A percentile compares a stretch with the other conserved stretches of the same genome.
Conservation (phyloP, 2,113 vertebrate species). For the Hydrolagus affinis region DNA sequence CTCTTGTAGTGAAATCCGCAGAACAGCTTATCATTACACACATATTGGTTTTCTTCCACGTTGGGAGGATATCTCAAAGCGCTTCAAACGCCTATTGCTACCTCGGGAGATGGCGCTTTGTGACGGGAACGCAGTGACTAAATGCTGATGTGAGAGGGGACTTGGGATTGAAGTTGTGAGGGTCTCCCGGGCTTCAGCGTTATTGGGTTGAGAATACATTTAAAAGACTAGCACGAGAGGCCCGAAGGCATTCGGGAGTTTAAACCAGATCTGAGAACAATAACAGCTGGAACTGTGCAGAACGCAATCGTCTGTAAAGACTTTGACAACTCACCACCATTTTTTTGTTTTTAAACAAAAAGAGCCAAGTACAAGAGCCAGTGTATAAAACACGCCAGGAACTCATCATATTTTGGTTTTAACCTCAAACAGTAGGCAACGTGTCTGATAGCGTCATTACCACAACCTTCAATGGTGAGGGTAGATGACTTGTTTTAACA, state of each 20-base stretch:
- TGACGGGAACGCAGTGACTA: too few species aligned
- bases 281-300: background rate
- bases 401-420: background rate
- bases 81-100: too few species aligned
- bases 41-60: too few species aligned
- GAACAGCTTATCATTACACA: background rate
- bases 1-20: background rate
- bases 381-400: background rate
- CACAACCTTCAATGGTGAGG: background rate
- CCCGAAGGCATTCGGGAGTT: too few species aligned
- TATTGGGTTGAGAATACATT: background rate
- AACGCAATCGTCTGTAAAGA: too few species aligned
- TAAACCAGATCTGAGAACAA: background rate
- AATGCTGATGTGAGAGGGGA: too few species aligned
- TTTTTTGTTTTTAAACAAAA: too few species aligned
- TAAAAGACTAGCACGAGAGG: background rate
- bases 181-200: too few species aligned
- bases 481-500: background rate
- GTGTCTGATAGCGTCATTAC: background rate
- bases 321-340: background rate
- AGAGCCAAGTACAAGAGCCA: background rate
- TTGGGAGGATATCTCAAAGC: too few species aligned
- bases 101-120: too few species aligned
- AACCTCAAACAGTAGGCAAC: background rate
- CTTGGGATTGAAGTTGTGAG: too few species aligned